A percentile compares a stretch with the other conserved stretches of the same genome.
These are phyloP conservation scores for Heliangelus exortis DNA, from an alignment of 2,797 vertebrate genomes.

Conservation along the genomic window DNA sequence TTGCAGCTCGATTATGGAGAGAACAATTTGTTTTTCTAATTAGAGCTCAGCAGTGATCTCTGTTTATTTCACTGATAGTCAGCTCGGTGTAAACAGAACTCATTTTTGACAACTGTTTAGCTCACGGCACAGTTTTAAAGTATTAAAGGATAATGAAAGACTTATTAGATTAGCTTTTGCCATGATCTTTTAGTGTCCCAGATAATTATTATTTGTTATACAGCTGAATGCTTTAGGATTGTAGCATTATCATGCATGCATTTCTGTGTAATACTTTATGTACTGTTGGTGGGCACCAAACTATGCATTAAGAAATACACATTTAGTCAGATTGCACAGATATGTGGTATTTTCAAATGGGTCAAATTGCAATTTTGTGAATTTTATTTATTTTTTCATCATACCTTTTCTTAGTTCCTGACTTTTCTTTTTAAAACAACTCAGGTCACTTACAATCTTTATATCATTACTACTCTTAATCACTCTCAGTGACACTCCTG, in stretches of 20 bases:
- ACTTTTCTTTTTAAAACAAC: background rate
- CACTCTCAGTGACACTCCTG: constrained; percentile 9
- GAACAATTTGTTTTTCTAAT: constrained; percentile 72
- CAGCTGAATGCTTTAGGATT: constrained; percentile 61
- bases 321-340: constrained; percentile 25
- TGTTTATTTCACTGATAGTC: constrained; percentile 60
- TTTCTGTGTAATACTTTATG: constrained; percentile 49
- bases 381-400: background rate
- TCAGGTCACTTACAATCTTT: background rate
- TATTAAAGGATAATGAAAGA: constrained; percentile 79
- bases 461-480: constrained; percentile 17
- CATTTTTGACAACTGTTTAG: constrained; percentile 78
- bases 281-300: constrained; percentile 52
- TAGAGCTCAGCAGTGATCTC: constrained; percentile 66
- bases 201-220: constrained; percentile 76
- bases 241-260: constrained; percentile 40
- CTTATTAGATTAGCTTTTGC: constrained; percentile 82
- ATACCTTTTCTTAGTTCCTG: constrained; percentile 5
- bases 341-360: background rate
- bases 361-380: background rate
- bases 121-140: constrained; percentile 77
- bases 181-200: constrained; percentile 77
- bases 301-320: constrained; percentile 37
- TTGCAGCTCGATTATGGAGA: constrained; percentile 56
- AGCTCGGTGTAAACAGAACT: constrained; percentile 71